Evolutionary conservation across 2,113 vertebrate genomes (phyloP).

Genomic region (Microcebus jonahi): DNA sequence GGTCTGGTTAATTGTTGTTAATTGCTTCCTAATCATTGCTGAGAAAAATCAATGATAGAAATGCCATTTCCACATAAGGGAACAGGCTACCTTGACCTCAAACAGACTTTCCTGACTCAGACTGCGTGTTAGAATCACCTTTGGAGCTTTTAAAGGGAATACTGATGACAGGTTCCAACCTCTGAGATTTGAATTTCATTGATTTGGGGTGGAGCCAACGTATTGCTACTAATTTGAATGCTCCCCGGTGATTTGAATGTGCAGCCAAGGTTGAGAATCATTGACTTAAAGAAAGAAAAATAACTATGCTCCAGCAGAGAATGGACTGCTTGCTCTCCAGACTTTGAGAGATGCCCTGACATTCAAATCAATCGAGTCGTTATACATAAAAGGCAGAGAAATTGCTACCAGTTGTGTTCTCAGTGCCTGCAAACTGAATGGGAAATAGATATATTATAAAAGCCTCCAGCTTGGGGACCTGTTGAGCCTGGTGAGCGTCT

Average conservation of each 20-base stretch:
- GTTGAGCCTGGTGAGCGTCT: not conserved
- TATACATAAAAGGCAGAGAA: slow-evolving; percentile 41
- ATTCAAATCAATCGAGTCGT: slow-evolving; percentile 50
- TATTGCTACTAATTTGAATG: slow-evolving; percentile 31
- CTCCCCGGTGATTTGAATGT: slow-evolving; percentile 15
- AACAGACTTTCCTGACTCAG: slow-evolving; percentile 1
- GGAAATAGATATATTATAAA: not conserved
- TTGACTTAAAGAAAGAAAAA: slow-evolving; percentile 59
- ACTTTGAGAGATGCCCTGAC: not conserved
- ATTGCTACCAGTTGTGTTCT: not conserved
- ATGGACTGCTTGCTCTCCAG: slow-evolving; percentile 21
- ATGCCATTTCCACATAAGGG: not conserved
- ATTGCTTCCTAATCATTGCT: slow-evolving; percentile 57
- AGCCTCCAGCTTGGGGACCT: not conserved
- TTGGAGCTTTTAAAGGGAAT: not conserved
- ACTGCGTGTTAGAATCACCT: not conserved
- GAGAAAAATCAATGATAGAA: slow-evolving; percentile 53
- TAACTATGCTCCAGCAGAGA: not conserved
- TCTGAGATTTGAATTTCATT: slow-evolving; percentile 31
- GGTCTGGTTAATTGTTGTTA: slow-evolving; percentile 46
- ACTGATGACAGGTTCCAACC: not conserved
- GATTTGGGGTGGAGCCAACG: not conserved
- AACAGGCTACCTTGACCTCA: slow-evolving; percentile 21
- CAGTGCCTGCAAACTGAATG: not conserved
- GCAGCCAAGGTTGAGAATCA: slow-evolving; percentile 29